Base-by-base conservation (phyloP, 1,140 invertebrate genomes). In the Heliconius hermathena region DNA sequence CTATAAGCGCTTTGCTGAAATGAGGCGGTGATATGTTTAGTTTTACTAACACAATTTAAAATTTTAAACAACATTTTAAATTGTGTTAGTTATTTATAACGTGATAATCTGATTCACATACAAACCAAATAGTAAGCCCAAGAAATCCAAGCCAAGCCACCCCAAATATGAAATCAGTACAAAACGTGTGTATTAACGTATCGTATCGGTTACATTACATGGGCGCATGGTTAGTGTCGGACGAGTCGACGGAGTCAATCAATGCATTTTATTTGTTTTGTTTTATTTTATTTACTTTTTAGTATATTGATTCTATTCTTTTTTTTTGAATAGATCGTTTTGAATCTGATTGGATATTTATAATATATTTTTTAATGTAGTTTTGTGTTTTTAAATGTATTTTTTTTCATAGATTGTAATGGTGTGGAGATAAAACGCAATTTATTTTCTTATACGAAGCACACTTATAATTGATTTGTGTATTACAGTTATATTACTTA, bases 241-340 rank as follows among this genome's bases (percentile, higher is more conserved):
- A 29, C 60, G 13, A 16, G 41, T 3, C 41, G 4, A 46, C 33
- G 71, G 71, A 73, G 52, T 73, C 22, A 41, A 78, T 73, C 76
- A 38, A 78, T 78, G 71, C 52, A 76, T 78, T 60, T 73, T 78
- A 73, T 78, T 78, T 78, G 71, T 73, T 78, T 29, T 77, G 49
- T 38, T 8, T 9, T 22, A n/a, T 76, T 33, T 78, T 29, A 73
- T 57, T 73, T 76, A 76, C 74, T 66, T 66, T n/a, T 22, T 57
- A 57, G 9, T 29, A 29, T 66, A 4, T 16, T 29, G 60, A 66
- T 26, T 66, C 11, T 8, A 9, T 3, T 26, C 16, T 26, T 26
- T 26, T 6, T 29, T 66, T 29, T 22, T 8, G 6, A 20, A 22
- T 57, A 11, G 3, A n/a, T 22, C n/a, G 8, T 1, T n/a, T 2